Base-by-base conservation (phyloP, 2,797 vertebrate genomes). In the Pelochelys cantorii region DNA sequence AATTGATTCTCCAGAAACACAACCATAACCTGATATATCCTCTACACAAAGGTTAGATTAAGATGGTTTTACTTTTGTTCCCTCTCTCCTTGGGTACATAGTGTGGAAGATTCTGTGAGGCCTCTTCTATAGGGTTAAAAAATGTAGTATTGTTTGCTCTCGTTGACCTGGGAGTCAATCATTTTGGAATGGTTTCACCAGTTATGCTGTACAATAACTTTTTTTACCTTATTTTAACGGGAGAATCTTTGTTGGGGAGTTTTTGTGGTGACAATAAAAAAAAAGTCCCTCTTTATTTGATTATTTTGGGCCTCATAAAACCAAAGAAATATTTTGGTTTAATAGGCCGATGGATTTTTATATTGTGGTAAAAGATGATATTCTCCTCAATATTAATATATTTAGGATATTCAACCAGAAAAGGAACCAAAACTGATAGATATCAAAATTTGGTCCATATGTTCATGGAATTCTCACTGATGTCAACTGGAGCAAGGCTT, bases 1-100 rank as follows among this genome's bases (percentile, higher is more conserved):
- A 57, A 85, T 8, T 87, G 87, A 81, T 93, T 88, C 81, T 37
- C 60, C 34, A 84, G 84, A 84, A 37, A 53, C 25, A 92, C 92
- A 92, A 18, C 4, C 13, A 48, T 37, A 75, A 57, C 29, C 29
- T 84, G 7, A 5, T 54, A 57, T 42, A 74, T 85, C 86, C 31
- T 83, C 34, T 5, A 6, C 5, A 12, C 29, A 3, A 34, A 83
- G 9, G 1, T 74, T 80, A 71, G 18, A 5, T 87, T 59, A 78
- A 77, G 10, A 37, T 55, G 31, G 84, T 90, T 77, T 54, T 75
- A 8, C 37, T 89, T 92, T 90, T 87, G 78, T 85, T 92, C 3
- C 23, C 57, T 94, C 29, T 10, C 10, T 42, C 74, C 14, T 17
- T 77, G 1, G 15, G 5, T 53, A 2, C 0, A 12, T 11, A 84